Conservation (phyloP, 2,797 vertebrate genomes). For the Syndactyla subalaris region DNA sequence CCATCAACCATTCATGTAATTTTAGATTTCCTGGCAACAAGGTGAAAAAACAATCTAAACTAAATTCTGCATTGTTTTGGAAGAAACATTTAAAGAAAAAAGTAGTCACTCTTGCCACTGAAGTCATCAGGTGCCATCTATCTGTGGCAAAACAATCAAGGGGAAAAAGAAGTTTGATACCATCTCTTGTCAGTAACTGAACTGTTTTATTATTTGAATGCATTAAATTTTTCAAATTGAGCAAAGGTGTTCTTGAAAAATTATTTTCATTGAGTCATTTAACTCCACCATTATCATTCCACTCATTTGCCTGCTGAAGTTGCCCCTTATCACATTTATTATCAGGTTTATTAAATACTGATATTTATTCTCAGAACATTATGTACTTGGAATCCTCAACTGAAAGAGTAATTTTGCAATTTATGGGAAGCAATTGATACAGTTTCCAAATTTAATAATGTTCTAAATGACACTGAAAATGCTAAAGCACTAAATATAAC, state of each 20-base stretch:
- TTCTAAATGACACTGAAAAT: constrained; percentile 35
- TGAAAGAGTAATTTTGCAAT: constrained; percentile 21
- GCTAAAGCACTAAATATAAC: constrained; percentile 30
- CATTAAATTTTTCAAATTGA: constrained; percentile 7
- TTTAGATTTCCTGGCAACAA: background rate
- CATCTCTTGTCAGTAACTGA: background rate
- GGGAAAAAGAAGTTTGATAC: background rate
- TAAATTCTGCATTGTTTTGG: background rate
- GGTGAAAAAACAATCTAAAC: background rate
- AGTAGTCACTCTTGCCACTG: background rate
- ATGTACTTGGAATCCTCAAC: background rate
- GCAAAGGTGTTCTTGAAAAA: constrained; percentile 53
- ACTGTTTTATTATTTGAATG: constrained; percentile 44
- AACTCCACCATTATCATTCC: background rate
- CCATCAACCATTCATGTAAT: background rate
- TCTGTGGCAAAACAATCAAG: background rate
- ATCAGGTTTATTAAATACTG: constrained; percentile 11
- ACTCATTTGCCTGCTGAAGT: constrained; percentile 20
- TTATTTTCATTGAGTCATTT: constrained; percentile 47
- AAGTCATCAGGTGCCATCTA: background rate
- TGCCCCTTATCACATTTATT: background rate
- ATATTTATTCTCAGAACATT: constrained; percentile 35
- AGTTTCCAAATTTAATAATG: constrained; percentile 57
- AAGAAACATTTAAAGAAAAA: background rate
- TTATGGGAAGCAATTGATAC: constrained; percentile 43